Evolutionary conservation across 2,888 invertebrate species (phyloP).

Genomic region (Crioceris asparagi): DNA sequence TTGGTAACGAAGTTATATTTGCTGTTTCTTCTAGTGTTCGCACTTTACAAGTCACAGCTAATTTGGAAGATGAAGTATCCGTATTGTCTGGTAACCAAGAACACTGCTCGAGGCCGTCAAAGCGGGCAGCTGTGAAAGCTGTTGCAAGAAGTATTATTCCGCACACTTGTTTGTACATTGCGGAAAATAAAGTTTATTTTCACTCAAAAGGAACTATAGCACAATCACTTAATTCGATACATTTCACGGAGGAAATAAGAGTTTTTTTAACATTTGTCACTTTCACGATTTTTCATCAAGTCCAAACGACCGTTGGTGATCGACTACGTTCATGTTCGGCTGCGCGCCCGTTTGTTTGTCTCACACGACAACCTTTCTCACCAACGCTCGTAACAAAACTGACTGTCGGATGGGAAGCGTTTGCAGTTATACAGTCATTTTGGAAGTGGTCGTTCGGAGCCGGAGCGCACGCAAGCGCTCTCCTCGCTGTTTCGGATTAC

Average conservation of each 20-base stretch:
- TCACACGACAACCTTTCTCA: slow-evolving; percentile 14
- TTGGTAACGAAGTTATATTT: slow-evolving; percentile 52
- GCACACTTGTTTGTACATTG: slow-evolving; percentile 43
- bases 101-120: slow-evolving; percentile 39
- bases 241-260: neutral
- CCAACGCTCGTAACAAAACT: slow-evolving; percentile 20
- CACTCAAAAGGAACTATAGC: too few species aligned
- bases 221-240: neutral
- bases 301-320: neutral
- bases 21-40: slow-evolving; percentile 60
- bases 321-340: neutral
- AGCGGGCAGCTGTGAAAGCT: slow-evolving; percentile 30
- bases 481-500: slow-evolving; percentile 5
- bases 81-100: slow-evolving; percentile 40
- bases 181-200: too few species aligned
- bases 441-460: too few species aligned
- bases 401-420: slow-evolving; percentile 10
- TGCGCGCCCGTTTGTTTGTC: neutral
- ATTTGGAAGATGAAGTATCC: slow-evolving; percentile 41
- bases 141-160: slow-evolving; percentile 27
- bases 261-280: neutral
- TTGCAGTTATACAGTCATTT: slow-evolving; percentile 13
- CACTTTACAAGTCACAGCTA: slow-evolving; percentile 53
- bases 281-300: too few species aligned
- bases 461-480: slow-evolving; percentile 1